A percentile compares a stretch with the other conserved stretches of the same genome.
These are phyloP conservation scores for Ficedula albicollis DNA, from an alignment of 2,797 vertebrate species.

Conservation along the genomic window DNA sequence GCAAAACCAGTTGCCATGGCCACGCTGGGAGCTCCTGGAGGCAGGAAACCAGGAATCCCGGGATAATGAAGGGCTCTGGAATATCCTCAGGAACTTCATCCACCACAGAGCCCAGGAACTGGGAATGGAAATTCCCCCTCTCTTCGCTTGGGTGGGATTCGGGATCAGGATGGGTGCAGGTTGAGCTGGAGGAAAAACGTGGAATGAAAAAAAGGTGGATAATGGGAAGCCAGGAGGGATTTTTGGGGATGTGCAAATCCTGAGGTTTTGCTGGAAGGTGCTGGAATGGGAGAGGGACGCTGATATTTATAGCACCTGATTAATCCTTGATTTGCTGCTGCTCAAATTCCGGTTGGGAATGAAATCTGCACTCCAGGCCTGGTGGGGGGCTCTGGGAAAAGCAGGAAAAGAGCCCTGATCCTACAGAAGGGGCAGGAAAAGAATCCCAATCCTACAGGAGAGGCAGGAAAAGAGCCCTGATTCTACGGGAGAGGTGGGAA, in stretches of 20 bases:
- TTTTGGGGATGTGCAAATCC: background rate
- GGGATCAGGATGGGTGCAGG: background rate
- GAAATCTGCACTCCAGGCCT: background rate
- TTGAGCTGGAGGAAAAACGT: background rate
- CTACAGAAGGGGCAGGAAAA: no score
- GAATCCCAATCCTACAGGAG: no score
- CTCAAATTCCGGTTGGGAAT: background rate
- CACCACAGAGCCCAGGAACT: background rate
- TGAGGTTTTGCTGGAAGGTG: background rate
- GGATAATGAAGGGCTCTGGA: slow-evolving; percentile 32
- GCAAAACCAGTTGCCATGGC: slow-evolving; percentile 72
- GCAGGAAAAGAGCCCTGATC: background rate
- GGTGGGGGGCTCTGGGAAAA: background rate
- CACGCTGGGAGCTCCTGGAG: slow-evolving; percentile 63
- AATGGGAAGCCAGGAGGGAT: background rate
- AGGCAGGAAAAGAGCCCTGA: background rate
- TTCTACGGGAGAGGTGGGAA: background rate
- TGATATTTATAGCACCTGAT: slow-evolving; percentile 27
- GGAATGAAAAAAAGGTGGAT: background rate
- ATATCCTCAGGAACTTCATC: slow-evolving; percentile 55
- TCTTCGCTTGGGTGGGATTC: background rate
- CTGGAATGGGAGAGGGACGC: background rate
- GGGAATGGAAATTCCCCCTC: slow-evolving; percentile 49
- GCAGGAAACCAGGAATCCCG: slow-evolving; percentile 49
- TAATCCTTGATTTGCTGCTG: slow-evolving; percentile 7